phyloP scores from a whole-genome alignment of 2,888 invertebrate genomes.

The Blomia tropicalis region DNA sequence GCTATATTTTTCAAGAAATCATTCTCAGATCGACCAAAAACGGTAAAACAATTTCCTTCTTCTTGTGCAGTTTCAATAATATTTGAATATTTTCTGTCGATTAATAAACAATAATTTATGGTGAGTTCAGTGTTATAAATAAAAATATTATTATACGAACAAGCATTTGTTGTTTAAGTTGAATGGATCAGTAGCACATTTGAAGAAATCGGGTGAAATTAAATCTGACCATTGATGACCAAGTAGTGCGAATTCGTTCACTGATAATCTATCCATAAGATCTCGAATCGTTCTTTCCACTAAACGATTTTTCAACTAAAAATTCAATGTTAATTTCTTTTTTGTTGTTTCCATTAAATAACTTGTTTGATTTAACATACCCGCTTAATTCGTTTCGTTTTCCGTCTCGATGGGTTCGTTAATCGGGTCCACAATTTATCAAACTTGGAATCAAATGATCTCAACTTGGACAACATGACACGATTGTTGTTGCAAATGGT shows the following conservation, averaged over 20 bases:
- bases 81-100: slow-evolving; percentile 13
- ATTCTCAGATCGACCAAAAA: slow-evolving; percentile 18
- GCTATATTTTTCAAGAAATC: slow-evolving; percentile 7
- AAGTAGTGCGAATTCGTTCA: slow-evolving; percentile 12
- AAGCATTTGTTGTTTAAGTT: slow-evolving; percentile 13
- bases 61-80: slow-evolving; percentile 17
- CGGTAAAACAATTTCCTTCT: slow-evolving; percentile 23
- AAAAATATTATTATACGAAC: background rate
- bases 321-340: no score
- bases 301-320: slow-evolving; percentile 4
- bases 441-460: slow-evolving; percentile 8
- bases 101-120: background rate
- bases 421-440: slow-evolving; percentile 10
- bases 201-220: background rate
- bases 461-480: slow-evolving; percentile 18
- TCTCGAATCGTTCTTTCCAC: slow-evolving; percentile 6
- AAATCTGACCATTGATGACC: slow-evolving; percentile 12
- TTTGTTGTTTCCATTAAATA: background rate
- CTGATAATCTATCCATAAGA: slow-evolving; percentile 7
- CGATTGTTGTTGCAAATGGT: slow-evolving; percentile 21
- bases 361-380: slow-evolving; percentile 12
- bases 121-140: background rate
- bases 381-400: background rate
- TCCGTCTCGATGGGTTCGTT: background rate
- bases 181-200: slow-evolving; percentile 21